These are phyloP conservation scores for Phataginus tricuspis DNA, from an alignment of 2,797 vertebrate species.

Conservation along the genomic window DNA sequence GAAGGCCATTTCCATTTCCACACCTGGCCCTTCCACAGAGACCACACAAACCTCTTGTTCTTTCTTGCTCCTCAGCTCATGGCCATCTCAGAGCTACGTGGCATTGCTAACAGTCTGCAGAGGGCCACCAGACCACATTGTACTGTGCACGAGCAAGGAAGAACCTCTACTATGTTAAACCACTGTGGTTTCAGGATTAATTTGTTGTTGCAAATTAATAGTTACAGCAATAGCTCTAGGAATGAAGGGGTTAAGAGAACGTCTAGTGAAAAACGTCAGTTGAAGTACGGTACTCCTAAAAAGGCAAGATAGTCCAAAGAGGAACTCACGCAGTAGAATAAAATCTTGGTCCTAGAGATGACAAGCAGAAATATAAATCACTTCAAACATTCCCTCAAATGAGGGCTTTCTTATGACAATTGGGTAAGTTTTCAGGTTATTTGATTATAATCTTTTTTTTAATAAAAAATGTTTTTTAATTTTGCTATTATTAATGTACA, in stretches of 20 bases:
- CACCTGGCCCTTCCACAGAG: background rate
- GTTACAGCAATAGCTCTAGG: background rate
- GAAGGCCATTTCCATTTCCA: background rate
- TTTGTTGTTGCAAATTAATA: background rate
- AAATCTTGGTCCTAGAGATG: background rate
- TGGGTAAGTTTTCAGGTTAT: background rate
- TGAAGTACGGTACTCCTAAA: background rate
- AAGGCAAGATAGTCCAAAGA: background rate
- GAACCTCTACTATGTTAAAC: background rate
- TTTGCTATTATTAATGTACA: too few species aligned
- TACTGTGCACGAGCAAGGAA: background rate
- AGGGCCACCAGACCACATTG: too few species aligned
- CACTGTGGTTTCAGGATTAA: background rate
- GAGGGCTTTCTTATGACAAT: background rate
- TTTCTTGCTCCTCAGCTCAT: background rate
- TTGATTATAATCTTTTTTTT: background rate
- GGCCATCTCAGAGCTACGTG: background rate
- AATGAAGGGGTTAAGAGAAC: background rate
- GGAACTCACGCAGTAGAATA: background rate
- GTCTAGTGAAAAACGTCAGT: background rate
- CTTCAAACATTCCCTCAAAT: background rate
- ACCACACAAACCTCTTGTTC: background rate
- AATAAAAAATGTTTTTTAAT: too few species aligned
- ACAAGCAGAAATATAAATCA: background rate
- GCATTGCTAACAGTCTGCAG: background rate